Percentiles rank a stretch among this genome's conserved stretches.
These are phyloP conservation scores for Poecile montanus DNA, from an alignment of 2,797 vertebrate species.

Conservation along the genomic window DNA sequence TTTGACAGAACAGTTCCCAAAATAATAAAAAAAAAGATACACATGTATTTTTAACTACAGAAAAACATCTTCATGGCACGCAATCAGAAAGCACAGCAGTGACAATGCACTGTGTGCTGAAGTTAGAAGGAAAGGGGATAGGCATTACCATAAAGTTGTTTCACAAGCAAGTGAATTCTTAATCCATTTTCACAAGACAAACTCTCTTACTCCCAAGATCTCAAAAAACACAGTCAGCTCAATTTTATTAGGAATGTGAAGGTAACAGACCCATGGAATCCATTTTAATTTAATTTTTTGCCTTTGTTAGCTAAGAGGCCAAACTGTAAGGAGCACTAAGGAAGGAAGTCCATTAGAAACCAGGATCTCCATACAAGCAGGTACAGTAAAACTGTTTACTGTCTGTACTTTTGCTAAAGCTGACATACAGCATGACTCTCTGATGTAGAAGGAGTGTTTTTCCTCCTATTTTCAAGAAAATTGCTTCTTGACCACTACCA, in stretches of 20 bases:
- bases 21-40: neutral
- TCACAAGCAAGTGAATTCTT: neutral
- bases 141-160: neutral
- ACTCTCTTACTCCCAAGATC: neutral
- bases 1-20: conserved; percentile 7
- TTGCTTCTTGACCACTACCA: neutral
- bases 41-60: neutral
- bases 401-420: neutral
- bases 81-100: neutral
- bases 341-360: neutral
- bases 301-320: neutral
- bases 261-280: neutral
- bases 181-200: neutral
- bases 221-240: neutral
- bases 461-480: neutral
- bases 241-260: neutral
- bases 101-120: neutral
- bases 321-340: neutral
- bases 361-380: neutral
- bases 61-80: neutral
- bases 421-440: neutral
- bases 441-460: neutral
- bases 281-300: neutral
- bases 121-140: neutral
- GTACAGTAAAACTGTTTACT: neutral